A percentile compares a stretch with the other conserved stretches of the same genome.
phyloP scores from a whole-genome alignment of 2,888 invertebrate species.

The Epicampocera succincta region DNA sequence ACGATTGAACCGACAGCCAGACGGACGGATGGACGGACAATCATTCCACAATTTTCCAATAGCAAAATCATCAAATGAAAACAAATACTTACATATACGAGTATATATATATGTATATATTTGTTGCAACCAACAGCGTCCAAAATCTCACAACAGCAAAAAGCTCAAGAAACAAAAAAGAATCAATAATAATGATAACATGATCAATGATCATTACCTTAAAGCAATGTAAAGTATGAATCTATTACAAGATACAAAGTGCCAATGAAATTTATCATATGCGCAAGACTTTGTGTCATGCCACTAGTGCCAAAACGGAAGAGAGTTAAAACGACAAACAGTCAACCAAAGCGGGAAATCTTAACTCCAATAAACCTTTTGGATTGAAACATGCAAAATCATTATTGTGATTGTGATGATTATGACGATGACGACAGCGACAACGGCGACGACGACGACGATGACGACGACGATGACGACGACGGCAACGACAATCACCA shows the following conservation, averaged over 20 bases:
- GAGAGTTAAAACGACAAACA: slow-evolving; percentile 6
- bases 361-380: slow-evolving; percentile 53
- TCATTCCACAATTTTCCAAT: too few species aligned
- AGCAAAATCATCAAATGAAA: slow-evolving; percentile 9
- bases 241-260: slow-evolving; percentile 68
- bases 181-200: slow-evolving; percentile 63
- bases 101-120: too few species aligned
- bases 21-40: neutral
- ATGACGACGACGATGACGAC: slow-evolving; percentile 35
- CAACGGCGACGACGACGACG: slow-evolving; percentile 27
- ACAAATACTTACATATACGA: slow-evolving; percentile 7
- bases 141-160: slow-evolving; percentile 2
- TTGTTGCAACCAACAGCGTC: neutral
- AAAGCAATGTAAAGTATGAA: slow-evolving; percentile 67
- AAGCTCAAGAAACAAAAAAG: neutral
- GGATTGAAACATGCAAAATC: slow-evolving; percentile 29
- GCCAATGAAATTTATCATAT: slow-evolving; percentile 70
- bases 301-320: slow-evolving; percentile 35
- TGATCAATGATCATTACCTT: slow-evolving; percentile 68
- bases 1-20: neutral
- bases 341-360: slow-evolving; percentile 1
- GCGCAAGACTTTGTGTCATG: slow-evolving; percentile 64
- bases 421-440: slow-evolving; percentile 29
- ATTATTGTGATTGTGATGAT: slow-evolving; percentile 33
- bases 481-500: slow-evolving; percentile 23